Base-by-base conservation (phyloP, 2,113 vertebrate genomes). In the Cichladusa arquata region DNA sequence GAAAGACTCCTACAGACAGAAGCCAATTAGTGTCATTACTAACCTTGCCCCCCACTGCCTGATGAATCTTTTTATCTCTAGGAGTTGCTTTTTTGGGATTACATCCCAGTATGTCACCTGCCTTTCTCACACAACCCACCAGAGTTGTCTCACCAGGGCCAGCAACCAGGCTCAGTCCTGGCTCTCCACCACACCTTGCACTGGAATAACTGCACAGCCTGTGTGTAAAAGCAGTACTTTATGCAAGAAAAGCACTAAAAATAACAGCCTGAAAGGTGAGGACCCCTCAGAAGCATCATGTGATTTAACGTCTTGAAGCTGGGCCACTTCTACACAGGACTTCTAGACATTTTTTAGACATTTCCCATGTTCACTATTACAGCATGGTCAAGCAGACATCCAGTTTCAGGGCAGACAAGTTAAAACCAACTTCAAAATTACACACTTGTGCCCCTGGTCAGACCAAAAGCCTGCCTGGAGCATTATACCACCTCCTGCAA, bases 331-430 rank as follows among this genome's bases (percentile, higher is more conserved):
- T 28, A 4, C 8, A 20, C 11, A 64, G 9, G 19, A 16, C 38
- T 69, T n/a, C 36, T 74, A 38, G 38, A 13, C 9, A 1, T 24
- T 50, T 17, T 3, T 56, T 12, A 13, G 23, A 6, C 2, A 4
- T 48, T 70, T 44, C 38, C 56, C 33, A 29, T 5, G 0, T 16
- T 29, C 42, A 73, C 2, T 10, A 4, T 7, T 23, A 24, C 38
- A 82, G 36, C 33, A 38, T 0, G 0, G 23, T 7, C 34, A 42
- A 29, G 7, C 8, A 14, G 10, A 44, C 5, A 12, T 1, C 22
- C 11, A 86, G 12, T 38, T 18, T 36, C 23, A 53, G n/a, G 15
- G 11, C 5, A 11, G 3, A 31, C 1, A 6, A 80, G 19, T 34
- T 80, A 47, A 82, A 85, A 57, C 1, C 58, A 36, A 11, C 23